Evolutionary conservation across 2,888 invertebrate genomes (phyloP), one percentile per base, ranked within the genome.

Genomic region (Drosophila setosimentum): DNA sequence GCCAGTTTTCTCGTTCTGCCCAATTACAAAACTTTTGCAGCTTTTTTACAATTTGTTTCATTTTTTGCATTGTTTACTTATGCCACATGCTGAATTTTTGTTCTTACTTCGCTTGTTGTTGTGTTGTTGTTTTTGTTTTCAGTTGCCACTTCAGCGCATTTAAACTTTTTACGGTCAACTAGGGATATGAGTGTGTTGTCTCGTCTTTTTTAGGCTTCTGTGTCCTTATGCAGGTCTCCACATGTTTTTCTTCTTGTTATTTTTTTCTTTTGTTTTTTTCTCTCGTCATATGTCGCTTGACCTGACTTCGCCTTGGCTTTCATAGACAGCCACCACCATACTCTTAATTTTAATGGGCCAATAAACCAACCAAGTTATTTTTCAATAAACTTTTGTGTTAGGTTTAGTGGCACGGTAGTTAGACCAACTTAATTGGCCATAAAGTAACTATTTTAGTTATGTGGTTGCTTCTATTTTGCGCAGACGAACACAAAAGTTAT

Each of bases 131-230:
- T 49, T 53, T 24, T 37, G 29, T 50, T 59, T 66, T 30, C 57
- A 35, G 35, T 50, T 70, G 69, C 69, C 63, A 68, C 63, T 73
- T 71, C 68, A 73, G 68, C 63, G 50, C 64, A 71, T 71, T 73
- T 80, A 55, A 81, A 81, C 73, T 80, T 80, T 80, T 68, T 81
- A 73, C 73, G 73, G 78, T 73, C 79, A 71, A 77, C 81, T 77
- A 51, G 76, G 71, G 67, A 65, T 80, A 64, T 76, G 59, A 68
- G 61, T 51, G 49, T 64, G 67, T 37, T 62, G 58, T 55, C 42
- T 51, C 35, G 42, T 8, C 45, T 40, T 55, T 60, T 45, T 50
- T 24, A 30, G n/a, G 40, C 24, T 27, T 45, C 18, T 29, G 27
- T 30, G 4, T 54, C 6, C 30, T 40, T 54, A 18, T 40, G 18